Evolutionary conservation across 2,888 invertebrate genomes (phyloP), one percentile per base, ranked within the genome.

Genomic region (Macrophya alboannulata): DNA sequence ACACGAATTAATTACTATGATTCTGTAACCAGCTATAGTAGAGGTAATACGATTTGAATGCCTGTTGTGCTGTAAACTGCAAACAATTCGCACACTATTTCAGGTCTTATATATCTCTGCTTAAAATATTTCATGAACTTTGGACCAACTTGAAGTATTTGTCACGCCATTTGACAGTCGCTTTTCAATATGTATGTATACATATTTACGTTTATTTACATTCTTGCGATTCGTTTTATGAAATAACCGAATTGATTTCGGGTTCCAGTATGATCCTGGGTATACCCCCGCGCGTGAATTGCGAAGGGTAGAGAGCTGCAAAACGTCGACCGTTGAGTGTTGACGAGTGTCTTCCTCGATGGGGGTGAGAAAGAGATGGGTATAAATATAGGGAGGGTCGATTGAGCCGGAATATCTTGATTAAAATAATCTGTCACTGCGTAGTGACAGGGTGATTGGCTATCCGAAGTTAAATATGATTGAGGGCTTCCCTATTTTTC

Each of bases 381-480:
- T 43, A 48, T 59, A 25, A 25, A 74, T 51, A 81, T 74, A 84
- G 84, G 87, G 85, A 86, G 81, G 87, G 88, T 83, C 43, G 68
- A 71, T 68, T 85, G 40, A 87, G 86, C 87, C 81, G 86, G 86
- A 88, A 88, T 90, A 90, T 90, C 89, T 91, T 90, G 90, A 91
- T 91, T 90, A 91, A 91, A 91, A 91, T 90, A 89, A 91, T 91
- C 90, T 90, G 90, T 91, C 91, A 91, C 87, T 86, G 86, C 85
- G 59, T 88, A 88, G 88, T 89, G 91, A 91, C 90, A 90, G 90
- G 88, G 87, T 89, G 89, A 91, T 91, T 89, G 90, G 89, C 90
- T 89, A 89, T 89, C 88, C 87, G 88, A 90, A 90, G 90, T 89
- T 90, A 89, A 91, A 90, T 91, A 89, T 91, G 91, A 91, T 90